Conservation (phyloP, 2,888 invertebrate species). For the Polymixis lichenea region DNA sequence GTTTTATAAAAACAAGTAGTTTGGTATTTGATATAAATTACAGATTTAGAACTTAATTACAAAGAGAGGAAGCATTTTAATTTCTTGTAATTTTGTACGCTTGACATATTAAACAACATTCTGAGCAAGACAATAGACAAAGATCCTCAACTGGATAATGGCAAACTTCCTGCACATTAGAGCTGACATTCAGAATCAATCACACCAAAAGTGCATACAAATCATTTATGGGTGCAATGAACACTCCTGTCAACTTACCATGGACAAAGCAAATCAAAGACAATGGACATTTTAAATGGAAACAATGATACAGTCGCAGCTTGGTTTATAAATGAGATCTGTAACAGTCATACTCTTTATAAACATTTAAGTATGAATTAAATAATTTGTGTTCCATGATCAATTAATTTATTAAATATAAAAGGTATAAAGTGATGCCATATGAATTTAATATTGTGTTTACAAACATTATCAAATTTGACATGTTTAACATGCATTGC, state of each 20-base stretch:
- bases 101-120: neutral
- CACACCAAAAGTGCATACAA: conserved; percentile 29
- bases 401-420: conserved; percentile 10
- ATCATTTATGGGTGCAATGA: conserved; percentile 40
- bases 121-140: neutral
- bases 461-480: conserved; percentile 17
- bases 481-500: conserved; percentile 22
- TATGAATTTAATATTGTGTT: conserved; percentile 15
- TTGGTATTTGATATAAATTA: neutral
- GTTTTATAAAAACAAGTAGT: neutral
- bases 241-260: conserved; percentile 32
- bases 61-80: neutral
- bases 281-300: conserved; percentile 67
- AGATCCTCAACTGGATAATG: neutral
- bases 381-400: conserved; percentile 27
- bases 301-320: conserved; percentile 65
- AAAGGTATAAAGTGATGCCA: conserved; percentile 14
- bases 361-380: conserved; percentile 49
- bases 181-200: conserved; percentile 6
- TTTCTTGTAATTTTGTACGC: neutral
- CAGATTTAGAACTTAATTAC: neutral
- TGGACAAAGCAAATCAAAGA: conserved; percentile 55
- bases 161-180: neutral
- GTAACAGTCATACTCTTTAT: conserved; percentile 51
- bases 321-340: conserved; percentile 67